Percentiles rank a stretch among this genome's conserved stretches.
These are phyloP conservation scores for Hyperoplus immaculatus DNA, from an alignment of 2,797 vertebrate species.

Conservation along the genomic window DNA sequence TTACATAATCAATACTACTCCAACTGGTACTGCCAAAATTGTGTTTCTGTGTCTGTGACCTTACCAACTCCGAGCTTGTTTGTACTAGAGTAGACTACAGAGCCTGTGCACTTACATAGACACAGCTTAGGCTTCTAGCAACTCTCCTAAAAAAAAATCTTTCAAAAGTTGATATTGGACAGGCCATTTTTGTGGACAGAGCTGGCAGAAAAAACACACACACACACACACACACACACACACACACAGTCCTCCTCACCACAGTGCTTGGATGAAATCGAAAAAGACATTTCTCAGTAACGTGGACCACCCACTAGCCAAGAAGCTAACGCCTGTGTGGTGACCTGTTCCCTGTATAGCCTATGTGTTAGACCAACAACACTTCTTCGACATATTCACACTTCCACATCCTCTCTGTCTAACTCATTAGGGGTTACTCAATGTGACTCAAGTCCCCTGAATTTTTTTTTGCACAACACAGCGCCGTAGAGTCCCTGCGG, in stretches of 20 bases:
- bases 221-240: too few species aligned
- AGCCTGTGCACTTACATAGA: slow-evolving; percentile 32
- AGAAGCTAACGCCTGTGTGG: slow-evolving; percentile 28
- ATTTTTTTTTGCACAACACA: slow-evolving; percentile 62
- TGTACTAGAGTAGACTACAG: slow-evolving; percentile 26
- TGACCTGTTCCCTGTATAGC: slow-evolving; percentile 35
- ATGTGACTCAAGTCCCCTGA: slow-evolving; percentile 61
- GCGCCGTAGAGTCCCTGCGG: slow-evolving; percentile 61
- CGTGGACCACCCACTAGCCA: slow-evolving; percentile 49
- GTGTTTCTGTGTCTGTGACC: slow-evolving; percentile 34
- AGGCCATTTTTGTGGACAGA: slow-evolving; percentile 42
- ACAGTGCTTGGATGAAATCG: slow-evolving; percentile 42
- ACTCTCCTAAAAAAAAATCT: slow-evolving; percentile 29
- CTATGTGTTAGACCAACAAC: slow-evolving; percentile 46
- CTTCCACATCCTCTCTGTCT: slow-evolving; percentile 40
- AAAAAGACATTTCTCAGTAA: slow-evolving; percentile 30
- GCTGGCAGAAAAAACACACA: slow-evolving; percentile 15
- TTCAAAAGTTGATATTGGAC: slow-evolving; percentile 59
- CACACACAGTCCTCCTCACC: slow-evolving; percentile 23
- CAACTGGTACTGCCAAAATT: slow-evolving; percentile 4
- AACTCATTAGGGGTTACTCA: slow-evolving; percentile 72
- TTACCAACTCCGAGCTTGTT: slow-evolving; percentile 35
- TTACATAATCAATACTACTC: slow-evolving; percentile 21
- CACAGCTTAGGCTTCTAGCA: slow-evolving; percentile 48
- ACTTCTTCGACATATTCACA: slow-evolving; percentile 38